Conservation (phyloP, 2,113 vertebrate species). For the Donacobius atricapilla region DNA sequence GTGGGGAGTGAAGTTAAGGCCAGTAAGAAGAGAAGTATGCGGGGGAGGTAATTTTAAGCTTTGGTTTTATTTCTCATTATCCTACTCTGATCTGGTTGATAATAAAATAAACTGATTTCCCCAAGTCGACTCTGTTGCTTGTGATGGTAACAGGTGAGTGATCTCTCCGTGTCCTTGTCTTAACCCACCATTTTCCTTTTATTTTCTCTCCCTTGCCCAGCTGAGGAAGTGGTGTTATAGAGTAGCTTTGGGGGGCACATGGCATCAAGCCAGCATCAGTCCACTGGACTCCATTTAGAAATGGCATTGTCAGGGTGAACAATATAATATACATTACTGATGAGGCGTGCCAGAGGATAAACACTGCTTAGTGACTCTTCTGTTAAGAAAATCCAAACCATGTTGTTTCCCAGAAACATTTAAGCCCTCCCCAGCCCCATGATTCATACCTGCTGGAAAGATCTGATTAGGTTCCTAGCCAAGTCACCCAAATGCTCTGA, state of each 20-base stretch:
- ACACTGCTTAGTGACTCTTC: background rate
- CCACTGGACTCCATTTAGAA: background rate
- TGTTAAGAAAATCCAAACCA: background rate
- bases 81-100: background rate
- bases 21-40: background rate
- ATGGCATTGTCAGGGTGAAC: background rate
- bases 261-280: background rate
- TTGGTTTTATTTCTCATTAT: background rate
- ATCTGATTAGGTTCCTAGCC: background rate
- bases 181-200: background rate
- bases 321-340: no score
- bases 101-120: background rate
- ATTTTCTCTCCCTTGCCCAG: background rate
- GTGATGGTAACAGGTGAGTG: rapidly evolving
- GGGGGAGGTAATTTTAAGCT: background rate
- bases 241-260: background rate
- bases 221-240: background rate
- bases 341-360: background rate
- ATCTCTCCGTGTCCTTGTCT: background rate
- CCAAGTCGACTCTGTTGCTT: rapidly evolving
- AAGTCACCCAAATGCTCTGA: background rate
- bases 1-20: background rate
- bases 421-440: background rate
- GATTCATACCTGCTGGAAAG: background rate
- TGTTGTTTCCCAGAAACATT: background rate